phyloP scores from a whole-genome alignment of 2,113 vertebrate species.

The Burhinus bistriatus region DNA sequence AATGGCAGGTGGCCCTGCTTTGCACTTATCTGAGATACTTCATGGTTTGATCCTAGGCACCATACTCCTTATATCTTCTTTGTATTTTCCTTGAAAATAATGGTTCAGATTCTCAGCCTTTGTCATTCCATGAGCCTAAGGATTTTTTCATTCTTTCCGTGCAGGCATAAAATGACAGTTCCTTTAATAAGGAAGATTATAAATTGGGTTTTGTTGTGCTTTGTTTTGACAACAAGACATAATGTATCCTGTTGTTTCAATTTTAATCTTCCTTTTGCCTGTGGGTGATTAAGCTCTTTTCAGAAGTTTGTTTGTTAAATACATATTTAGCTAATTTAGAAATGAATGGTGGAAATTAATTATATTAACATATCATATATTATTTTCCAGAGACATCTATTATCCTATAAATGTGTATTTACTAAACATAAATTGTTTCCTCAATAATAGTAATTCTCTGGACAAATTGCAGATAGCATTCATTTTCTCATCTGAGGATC shows the following conservation, averaged over 20 bases:
- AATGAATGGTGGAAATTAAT: slow-evolving; percentile 20
- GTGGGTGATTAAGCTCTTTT: slow-evolving; percentile 22
- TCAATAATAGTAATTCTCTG: neutral
- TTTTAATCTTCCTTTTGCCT: slow-evolving; percentile 30
- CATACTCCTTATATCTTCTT: neutral
- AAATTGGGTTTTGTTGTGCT: slow-evolving; percentile 3
- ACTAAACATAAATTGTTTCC: neutral
- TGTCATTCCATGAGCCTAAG: neutral
- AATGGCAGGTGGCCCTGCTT: neutral
- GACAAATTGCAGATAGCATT: neutral
- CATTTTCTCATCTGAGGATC: neutral
- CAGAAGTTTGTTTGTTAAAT: slow-evolving; percentile 38
- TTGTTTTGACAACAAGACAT: slow-evolving; percentile 27
- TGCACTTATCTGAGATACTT: neutral
- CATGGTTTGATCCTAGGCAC: neutral
- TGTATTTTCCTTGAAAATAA: neutral
- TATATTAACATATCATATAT: slow-evolving; percentile 28
- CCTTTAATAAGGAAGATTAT: slow-evolving; percentile 7
- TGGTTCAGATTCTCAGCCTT: neutral
- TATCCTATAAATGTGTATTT: slow-evolving; percentile 23
- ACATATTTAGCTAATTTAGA: slow-evolving; percentile 46
- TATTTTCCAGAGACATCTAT: slow-evolving; percentile 38
- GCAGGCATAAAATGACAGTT: neutral
- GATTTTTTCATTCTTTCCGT: neutral
- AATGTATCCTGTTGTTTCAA: slow-evolving; percentile 35